Base-by-base conservation (phyloP, 2,888 invertebrate species). In the Dascillus cervinus region DNA sequence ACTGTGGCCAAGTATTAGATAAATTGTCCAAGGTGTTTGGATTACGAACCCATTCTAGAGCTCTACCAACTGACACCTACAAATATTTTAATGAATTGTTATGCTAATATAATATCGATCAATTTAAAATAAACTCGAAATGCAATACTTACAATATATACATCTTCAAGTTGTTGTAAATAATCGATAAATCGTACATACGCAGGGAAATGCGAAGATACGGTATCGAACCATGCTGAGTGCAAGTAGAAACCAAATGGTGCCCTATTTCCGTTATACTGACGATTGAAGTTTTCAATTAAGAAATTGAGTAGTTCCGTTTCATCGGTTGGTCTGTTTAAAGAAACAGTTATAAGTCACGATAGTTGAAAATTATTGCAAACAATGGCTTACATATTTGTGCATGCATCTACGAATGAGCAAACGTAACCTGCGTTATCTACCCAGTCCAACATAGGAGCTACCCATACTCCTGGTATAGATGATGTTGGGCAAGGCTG, bases 221-320 rank as follows among this genome's bases (percentile, higher is more conserved):
- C 60, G 12, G 53, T 54, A 3, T 40, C 39, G 46, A 79, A 77
- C 76, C 79, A 79, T 3, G 73, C 71, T 2, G 79, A 74, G 51
- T 82, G 81, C 26, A 79, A 58, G 53, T 71, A 79, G 47, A 80
- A 69, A 1, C 79, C 78, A 49, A 79, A 79, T 0, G 82, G 82
- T 3, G 82, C 75, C 1, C 73, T 66, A 53, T 73, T 80, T 3
- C 70, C 67, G 1, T 17, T 17, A 17, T 6, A 17, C 4, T 17
- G 17, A 17, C 17, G 4, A 8, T 17, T 8, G 17, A 17, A 17
- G 8, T 17, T 17, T 1, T 54, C 52, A 27, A 71, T 56, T 47
- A 82, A 72, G 60, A 79, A 78, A 1, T 69, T 43, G 33, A 67
- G 66, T 39, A 79, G 62, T 0, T 58, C 69, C 0, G 72, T 62